Percentiles rank a stretch among this genome's conserved stretches.
These are phyloP conservation scores for Acrobasis repandana DNA, from an alignment of 2,888 invertebrate species.

Conservation along the genomic window DNA sequence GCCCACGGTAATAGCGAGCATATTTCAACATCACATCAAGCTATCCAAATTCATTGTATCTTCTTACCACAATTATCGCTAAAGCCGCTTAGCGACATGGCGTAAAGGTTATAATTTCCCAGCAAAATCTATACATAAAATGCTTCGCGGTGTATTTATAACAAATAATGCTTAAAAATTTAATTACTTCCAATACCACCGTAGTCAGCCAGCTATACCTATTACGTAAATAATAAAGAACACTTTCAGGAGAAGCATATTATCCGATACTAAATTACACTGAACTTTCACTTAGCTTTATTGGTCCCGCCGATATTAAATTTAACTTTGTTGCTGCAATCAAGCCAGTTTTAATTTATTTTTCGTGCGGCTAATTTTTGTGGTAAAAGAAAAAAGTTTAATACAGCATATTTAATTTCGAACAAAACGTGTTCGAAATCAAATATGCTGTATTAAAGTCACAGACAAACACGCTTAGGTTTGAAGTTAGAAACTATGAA, in stretches of 20 bases:
- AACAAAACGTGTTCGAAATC: not conserved
- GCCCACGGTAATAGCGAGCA: no score
- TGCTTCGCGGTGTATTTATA: not conserved
- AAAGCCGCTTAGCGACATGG: no score
- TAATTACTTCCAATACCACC: not conserved
- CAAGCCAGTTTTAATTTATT: not conserved
- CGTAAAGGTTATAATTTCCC: no score
- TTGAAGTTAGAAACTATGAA: no score
- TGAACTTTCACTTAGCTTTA: slow-evolving; percentile 11
- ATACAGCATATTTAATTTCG: no score
- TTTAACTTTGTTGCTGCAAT: slow-evolving; percentile 8
- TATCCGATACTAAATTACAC: slow-evolving; percentile 2
- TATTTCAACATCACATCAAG: no score
- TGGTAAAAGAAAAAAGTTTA: no score
- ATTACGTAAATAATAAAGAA: not conserved
- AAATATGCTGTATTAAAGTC: not conserved
- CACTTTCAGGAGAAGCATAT: not conserved
- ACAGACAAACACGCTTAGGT: not conserved
- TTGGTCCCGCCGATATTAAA: slow-evolving; percentile 6
- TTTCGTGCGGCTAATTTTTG: no score
- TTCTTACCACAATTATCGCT: no score
- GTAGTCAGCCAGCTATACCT: not conserved
- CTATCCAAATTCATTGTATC: no score
- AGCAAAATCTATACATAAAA: not conserved
- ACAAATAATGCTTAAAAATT: not conserved